Evolutionary conservation across 2,113 vertebrate species (phyloP).

Genomic region (Candoia aspera): DNA sequence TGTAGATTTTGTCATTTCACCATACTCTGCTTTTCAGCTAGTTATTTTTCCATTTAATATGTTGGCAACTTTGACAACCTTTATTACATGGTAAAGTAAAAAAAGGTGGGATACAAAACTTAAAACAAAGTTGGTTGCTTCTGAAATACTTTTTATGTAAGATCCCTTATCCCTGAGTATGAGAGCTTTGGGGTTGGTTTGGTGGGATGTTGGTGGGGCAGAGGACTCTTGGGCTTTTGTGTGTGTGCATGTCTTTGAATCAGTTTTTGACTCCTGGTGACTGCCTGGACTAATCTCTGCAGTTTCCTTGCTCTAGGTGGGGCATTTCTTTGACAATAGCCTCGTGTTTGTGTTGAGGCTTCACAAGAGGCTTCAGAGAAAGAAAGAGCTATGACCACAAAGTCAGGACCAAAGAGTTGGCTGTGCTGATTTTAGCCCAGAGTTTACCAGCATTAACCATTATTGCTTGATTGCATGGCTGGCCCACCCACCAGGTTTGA

Average conservation of each 20-base stretch:
- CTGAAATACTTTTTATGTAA: not conserved
- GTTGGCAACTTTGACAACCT: not conserved
- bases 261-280: not conserved
- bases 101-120: not conserved
- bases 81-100: not conserved
- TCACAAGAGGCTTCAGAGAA: not conserved
- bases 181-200: not conserved
- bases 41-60: not conserved
- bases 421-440: not conserved
- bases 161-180: not conserved
- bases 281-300: not conserved
- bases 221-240: not conserved
- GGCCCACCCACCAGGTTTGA: not conserved
- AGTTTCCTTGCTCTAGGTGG: not conserved
- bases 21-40: not conserved
- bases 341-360: not conserved
- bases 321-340: not conserved
- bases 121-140: not conserved
- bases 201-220: not conserved
- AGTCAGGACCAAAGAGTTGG: fast-evolving
- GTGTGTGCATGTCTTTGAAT: not conserved
- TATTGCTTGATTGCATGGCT: not conserved
- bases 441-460: not conserved
- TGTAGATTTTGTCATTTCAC: not conserved
- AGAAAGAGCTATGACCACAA: not conserved